These are phyloP conservation scores for Ligdia adustata DNA, from an alignment of 2,888 invertebrate genomes.

Conservation along the genomic window DNA sequence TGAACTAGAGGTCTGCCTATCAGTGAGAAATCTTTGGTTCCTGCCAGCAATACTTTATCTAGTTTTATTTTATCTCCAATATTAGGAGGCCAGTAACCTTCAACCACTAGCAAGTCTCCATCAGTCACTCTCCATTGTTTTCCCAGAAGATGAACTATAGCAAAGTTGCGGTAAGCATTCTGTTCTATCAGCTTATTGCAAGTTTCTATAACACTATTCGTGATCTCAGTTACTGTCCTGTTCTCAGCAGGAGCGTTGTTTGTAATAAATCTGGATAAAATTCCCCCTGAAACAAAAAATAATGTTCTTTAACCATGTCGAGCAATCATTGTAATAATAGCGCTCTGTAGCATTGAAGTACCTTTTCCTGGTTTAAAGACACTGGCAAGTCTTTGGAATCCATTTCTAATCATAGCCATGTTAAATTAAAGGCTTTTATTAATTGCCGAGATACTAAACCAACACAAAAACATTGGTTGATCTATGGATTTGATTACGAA, in stretches of 20 bases:
- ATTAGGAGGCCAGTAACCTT: slow-evolving; percentile 93
- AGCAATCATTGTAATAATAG: neutral
- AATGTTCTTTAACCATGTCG: neutral
- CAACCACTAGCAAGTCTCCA: slow-evolving; percentile 92
- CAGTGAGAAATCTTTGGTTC: slow-evolving; percentile 91
- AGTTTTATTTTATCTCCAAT: slow-evolving; percentile 91
- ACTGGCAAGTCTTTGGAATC: slow-evolving; percentile 60
- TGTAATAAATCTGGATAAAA: slow-evolving; percentile 66
- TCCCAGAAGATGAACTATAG: slow-evolving; percentile 91
- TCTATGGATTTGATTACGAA: too few relatives aligned
- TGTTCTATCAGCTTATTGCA: slow-evolving; percentile 86
- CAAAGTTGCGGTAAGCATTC: slow-evolving; percentile 88
- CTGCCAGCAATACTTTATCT: slow-evolving; percentile 93
- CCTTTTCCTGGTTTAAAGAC: slow-evolving; percentile 59
- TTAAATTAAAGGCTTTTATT: slow-evolving; percentile 4
- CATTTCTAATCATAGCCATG: slow-evolving; percentile 65
- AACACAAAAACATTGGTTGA: too few relatives aligned
- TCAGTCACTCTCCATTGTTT: slow-evolving; percentile 94
- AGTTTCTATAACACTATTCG: slow-evolving; percentile 83
- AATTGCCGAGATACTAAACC: neutral
- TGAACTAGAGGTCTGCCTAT: slow-evolving; percentile 92
- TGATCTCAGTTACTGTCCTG: slow-evolving; percentile 51
- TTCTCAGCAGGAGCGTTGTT: slow-evolving; percentile 52
- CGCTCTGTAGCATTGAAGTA: slow-evolving; percentile 27
- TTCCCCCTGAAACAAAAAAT: slow-evolving; percentile 55